Evolutionary conservation across 37 sponge, comb jelly and placozoan genomes (phyloP), one percentile per base, ranked within the genome.

Genomic region (Mnemiopsis leidyi): DNA sequence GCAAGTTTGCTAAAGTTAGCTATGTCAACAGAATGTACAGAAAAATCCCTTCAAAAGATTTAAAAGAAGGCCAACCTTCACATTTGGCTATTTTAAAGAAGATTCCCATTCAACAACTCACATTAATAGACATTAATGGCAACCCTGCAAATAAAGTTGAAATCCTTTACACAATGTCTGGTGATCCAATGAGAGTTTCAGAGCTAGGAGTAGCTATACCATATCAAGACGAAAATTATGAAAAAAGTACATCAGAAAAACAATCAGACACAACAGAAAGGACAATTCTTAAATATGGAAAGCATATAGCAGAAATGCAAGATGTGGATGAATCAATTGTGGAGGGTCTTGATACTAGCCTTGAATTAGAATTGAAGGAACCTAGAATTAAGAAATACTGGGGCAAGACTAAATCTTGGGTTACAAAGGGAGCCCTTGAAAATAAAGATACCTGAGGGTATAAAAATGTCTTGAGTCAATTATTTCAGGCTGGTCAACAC

Each of bases 261-360:
- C 32, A 23, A 7, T 40, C 61, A 24, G 90, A 85, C 23, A 85
- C 90, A 40, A 85, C 61, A 23, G 28, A 40, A 26, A 23, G 61
- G n/a, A 33, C 33, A 39, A 13, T 85, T n/a, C 28, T 40, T 5
- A 85, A 40, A 23, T 85, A 85, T 40, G 90, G 90, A 0, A 85
- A 85, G 23, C 35, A 85, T 37, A 85, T 85, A 39, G 90, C 90
- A 0, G 90, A 85, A 25, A 38, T 85, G 61, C 90, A 85, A 26
- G 90, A 85, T 39, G 90, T 85, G 0, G 90, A 85, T 2, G 40
- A 38, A 37, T 85, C 90, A 38, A 85, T 85, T n/a, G n/a, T 85
- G 23, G 90, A 85, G 39, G n/a, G 30, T 39, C 48, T 85, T 9
- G 90, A 40, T 25, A 21, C 33, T 13, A 1, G 25, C 1, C 61